Conservation (phyloP, 2,888 invertebrate genomes). For the Epirrhoe tristata region DNA sequence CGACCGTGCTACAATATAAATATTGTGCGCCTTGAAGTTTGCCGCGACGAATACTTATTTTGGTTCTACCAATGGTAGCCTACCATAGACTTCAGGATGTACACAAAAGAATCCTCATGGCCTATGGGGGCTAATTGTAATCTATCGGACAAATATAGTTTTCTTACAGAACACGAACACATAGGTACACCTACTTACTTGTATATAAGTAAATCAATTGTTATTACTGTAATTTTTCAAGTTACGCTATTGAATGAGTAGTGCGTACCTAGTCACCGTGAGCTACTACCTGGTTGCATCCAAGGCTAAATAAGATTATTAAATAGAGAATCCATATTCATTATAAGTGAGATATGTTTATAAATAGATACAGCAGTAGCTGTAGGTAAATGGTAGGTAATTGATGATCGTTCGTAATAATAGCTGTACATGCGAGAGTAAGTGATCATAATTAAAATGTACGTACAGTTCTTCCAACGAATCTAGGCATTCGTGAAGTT, state of each 20-base stretch:
- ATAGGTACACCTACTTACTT: too few relatives aligned
- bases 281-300: neutral
- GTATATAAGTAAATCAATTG: constrained; percentile 11
- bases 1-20: too few relatives aligned
- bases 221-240: constrained; percentile 13
- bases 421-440: neutral
- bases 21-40: too few relatives aligned
- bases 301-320: constrained; percentile 13
- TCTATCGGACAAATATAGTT: too few relatives aligned
- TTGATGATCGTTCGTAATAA: neutral
- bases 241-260: neutral
- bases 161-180: too few relatives aligned
- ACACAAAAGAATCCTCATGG: too few relatives aligned
- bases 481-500: too few relatives aligned
- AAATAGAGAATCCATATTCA: neutral
- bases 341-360: neutral
- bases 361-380: neutral
- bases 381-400: constrained; percentile 1
- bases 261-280: neutral
- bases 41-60: too few relatives aligned
- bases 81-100: too few relatives aligned
- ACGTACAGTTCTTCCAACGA: too few relatives aligned
- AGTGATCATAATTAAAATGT: neutral
- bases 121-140: too few relatives aligned
- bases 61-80: too few relatives aligned